A percentile compares a stretch with the other conserved stretches of the same genome.
phyloP scores from a whole-genome alignment of 2,888 invertebrate species.

The Perdita meconis region DNA sequence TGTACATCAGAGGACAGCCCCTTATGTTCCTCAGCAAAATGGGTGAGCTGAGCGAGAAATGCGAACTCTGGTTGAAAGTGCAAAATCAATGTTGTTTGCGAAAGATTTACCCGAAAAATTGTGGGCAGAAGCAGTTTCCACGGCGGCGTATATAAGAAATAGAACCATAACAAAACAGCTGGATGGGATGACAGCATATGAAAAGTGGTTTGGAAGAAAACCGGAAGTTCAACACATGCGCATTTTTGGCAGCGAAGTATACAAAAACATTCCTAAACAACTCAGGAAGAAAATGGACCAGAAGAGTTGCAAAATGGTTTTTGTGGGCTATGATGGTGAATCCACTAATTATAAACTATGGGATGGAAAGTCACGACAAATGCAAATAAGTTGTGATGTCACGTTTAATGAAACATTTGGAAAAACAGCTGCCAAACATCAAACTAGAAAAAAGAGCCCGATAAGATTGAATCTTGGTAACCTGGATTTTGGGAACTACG shows the following conservation, averaged over 20 bases:
- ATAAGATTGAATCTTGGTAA: background rate
- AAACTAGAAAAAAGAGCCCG: background rate
- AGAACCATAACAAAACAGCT: background rate
- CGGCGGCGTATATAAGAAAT: background rate
- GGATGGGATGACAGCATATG: background rate
- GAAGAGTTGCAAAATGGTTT: background rate
- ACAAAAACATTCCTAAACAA: background rate
- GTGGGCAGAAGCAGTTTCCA: background rate
- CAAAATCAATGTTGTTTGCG: background rate
- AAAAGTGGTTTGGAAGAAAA: background rate
- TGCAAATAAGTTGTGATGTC: background rate
- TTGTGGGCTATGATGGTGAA: background rate
- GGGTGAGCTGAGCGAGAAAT: background rate
- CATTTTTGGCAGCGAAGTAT: background rate
- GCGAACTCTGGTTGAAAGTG: background rate
- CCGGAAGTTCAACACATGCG: conserved; percentile 1
- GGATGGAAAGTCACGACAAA: background rate
- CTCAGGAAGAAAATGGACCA: background rate
- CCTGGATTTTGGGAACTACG: background rate
- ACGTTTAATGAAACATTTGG: background rate
- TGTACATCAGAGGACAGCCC: background rate
- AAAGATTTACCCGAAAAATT: background rate
- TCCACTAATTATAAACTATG: background rate
- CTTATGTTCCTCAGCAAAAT: background rate
- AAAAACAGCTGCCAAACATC: background rate